Evolutionary conservation across 2,113 vertebrate genomes (phyloP).

Genomic region (Numenius arquata): DNA sequence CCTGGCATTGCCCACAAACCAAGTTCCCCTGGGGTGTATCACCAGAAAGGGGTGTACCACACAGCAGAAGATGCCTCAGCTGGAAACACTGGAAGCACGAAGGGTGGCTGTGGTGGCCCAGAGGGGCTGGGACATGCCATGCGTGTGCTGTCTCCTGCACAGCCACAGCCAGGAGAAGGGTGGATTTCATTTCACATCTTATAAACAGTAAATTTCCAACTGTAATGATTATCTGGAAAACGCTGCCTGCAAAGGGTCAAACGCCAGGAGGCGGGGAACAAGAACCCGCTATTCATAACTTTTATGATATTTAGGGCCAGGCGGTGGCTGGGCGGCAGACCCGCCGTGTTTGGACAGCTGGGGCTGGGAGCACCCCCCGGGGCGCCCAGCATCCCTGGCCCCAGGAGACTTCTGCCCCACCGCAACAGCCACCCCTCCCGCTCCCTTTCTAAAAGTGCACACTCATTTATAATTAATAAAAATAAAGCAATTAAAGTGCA

Average conservation of each 20-base stretch:
- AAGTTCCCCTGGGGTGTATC: accelerated
- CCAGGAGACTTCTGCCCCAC: background rate
- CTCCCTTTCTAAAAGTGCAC: background rate
- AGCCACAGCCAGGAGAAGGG: background rate
- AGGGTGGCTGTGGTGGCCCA: background rate
- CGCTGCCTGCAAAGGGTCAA: background rate
- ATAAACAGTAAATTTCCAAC: background rate
- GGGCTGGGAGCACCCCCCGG: background rate
- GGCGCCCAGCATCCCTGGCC: background rate
- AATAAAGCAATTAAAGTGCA: background rate
- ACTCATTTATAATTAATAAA: background rate
- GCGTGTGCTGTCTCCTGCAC: accelerated
- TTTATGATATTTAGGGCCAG: background rate
- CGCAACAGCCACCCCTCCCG: accelerated
- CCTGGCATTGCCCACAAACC: background rate
- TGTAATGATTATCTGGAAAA: background rate
- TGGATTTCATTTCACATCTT: accelerated
- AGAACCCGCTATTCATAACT: background rate
- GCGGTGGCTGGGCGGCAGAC: background rate
- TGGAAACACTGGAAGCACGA: background rate
- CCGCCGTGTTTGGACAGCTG: background rate
- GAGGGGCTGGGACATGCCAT: accelerated
- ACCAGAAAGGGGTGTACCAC: background rate
- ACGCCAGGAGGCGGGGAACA: background rate
- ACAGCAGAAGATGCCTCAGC: background rate